Conservation (phyloP, 2,797 vertebrate species). For the Myotis daubentonii region DNA sequence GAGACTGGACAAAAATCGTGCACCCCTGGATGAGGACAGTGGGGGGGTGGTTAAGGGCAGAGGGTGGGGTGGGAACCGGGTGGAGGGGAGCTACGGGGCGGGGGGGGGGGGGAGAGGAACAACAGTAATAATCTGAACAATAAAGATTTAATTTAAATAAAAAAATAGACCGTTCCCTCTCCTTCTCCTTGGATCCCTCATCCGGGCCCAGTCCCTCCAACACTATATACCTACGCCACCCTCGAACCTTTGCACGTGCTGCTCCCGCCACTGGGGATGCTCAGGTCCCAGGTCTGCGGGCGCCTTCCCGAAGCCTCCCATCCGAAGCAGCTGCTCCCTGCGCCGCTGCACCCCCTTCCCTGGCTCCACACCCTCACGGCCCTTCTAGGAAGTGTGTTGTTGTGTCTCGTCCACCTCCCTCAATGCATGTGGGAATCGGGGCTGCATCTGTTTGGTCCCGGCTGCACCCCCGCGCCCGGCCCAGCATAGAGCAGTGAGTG, state of each 20-base stretch:
- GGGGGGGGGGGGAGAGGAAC: no score
- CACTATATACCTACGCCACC: no score
- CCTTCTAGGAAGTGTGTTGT: neutral
- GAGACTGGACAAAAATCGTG: no score
- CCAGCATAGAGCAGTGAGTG: neutral
- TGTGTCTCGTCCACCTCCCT: neutral
- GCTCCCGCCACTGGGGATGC: neutral
- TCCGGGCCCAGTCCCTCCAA: neutral
- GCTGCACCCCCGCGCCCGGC: neutral
- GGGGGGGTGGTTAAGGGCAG: no score
- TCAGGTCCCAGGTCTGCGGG: neutral
- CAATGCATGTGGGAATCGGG: neutral
- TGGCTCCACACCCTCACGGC: neutral
- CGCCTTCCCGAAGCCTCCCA: neutral
- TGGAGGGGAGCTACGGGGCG: no score
- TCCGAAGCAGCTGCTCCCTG: neutral
- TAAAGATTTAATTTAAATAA: no score
- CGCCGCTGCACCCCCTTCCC: neutral
- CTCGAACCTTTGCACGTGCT: neutral
- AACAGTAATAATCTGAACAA: no score
- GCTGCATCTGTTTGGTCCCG: fast-evolving
- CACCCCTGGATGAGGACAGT: no score
- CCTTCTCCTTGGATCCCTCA: neutral
- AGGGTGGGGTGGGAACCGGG: no score
- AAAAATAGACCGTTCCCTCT: neutral